Conservation (phyloP, 2,888 invertebrate genomes). For the Baccha elongata region DNA sequence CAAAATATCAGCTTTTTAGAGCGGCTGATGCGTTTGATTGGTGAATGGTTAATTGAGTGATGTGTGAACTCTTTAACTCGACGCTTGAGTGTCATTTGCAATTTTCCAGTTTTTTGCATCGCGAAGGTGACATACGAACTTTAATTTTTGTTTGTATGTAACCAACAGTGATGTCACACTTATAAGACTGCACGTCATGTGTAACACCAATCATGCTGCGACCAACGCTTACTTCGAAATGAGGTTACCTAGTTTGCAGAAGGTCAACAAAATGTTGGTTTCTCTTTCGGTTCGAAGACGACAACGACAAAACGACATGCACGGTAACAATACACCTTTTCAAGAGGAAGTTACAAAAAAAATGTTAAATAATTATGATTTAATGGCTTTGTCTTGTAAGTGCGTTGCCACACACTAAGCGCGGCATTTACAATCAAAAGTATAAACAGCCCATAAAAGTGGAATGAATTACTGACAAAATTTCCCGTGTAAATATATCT, state of each 20-base stretch:
- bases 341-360: conserved; percentile 66
- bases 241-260: conserved; percentile 67
- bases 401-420: conserved; percentile 18
- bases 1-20: background rate
- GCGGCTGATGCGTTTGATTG: conserved; percentile 15
- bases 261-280: conserved; percentile 64
- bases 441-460: conserved; percentile 54
- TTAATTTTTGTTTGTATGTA: background rate
- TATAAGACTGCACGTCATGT: conserved; percentile 27
- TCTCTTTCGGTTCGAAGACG: conserved; percentile 56
- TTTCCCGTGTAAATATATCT: background rate
- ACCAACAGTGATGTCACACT: conserved; percentile 16
- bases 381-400: conserved; percentile 48
- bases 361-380: conserved; percentile 61
- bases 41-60: conserved; percentile 40
- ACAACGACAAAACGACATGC: background rate
- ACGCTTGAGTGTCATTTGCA: conserved; percentile 55
- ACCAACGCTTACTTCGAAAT: conserved; percentile 49
- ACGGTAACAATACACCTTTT: conserved; percentile 38
- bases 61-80: conserved; percentile 48
- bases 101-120: conserved; percentile 52
- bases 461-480: conserved; percentile 14
- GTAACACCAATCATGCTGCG: conserved; percentile 10
- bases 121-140: conserved; percentile 21
- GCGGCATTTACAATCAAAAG: conserved; percentile 34